phyloP scores from a whole-genome alignment of 2,113 vertebrate species.

The Alces alces region DNA sequence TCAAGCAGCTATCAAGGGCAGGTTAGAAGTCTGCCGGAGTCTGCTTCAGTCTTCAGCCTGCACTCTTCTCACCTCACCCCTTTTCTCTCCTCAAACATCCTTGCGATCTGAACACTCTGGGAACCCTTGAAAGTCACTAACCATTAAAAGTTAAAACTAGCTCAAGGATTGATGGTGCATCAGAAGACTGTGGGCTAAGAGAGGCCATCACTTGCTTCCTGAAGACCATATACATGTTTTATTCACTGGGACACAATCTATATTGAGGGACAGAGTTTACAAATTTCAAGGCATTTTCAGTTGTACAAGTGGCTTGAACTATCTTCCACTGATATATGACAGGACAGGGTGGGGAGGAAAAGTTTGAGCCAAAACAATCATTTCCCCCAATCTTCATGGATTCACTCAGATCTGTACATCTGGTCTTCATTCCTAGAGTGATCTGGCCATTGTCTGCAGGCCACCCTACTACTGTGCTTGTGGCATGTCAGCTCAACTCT shows the following conservation, averaged over 20 bases:
- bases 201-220: not conserved
- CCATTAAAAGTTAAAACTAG: conserved; percentile 27
- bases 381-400: not conserved
- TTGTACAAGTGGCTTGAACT: not conserved
- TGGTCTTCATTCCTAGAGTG: not conserved
- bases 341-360: not conserved
- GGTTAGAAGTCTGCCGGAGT: not conserved
- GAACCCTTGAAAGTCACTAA: not conserved
- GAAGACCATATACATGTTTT: conserved; percentile 18
- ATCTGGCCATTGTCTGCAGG: not conserved
- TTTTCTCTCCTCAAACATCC: not conserved
- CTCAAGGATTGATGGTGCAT: not conserved
- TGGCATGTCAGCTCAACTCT: not conserved
- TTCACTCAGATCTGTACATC: not conserved
- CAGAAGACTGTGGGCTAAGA: not conserved
- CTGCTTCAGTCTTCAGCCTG: not conserved
- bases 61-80: not conserved
- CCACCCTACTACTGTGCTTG: not conserved
- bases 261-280: not conserved
- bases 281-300: conserved; percentile 8
- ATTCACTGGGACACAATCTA: conserved; percentile 31
- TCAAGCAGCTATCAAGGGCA: not conserved
- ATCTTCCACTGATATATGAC: not conserved
- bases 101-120: not conserved
- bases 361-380: conserved; percentile 2